Conservation (phyloP, 2,888 invertebrate species). For the Latrodectus elegans region DNA sequence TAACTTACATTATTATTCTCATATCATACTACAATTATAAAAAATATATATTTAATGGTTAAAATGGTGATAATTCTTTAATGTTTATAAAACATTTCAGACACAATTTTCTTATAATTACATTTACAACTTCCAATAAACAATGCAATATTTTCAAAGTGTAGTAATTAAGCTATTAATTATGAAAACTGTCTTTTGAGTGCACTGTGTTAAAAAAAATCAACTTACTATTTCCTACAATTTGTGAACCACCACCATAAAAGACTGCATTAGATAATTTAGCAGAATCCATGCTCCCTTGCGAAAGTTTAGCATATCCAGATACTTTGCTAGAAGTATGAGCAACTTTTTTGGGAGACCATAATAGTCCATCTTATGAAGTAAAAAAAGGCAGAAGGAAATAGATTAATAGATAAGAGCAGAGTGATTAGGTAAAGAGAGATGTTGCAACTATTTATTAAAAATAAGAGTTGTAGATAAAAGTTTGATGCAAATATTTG, state of each 20-base stretch:
- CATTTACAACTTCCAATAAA: too few relatives aligned
- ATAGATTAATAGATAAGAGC: slow-evolving; percentile 18
- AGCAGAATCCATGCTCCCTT: slow-evolving; percentile 36
- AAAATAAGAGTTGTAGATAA: neutral
- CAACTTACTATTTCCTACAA: slow-evolving; percentile 54
- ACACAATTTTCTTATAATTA: too few relatives aligned
- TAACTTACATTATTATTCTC: too few relatives aligned
- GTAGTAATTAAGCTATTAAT: too few relatives aligned
- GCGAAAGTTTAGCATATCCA: slow-evolving; percentile 47
- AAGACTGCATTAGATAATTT: slow-evolving; percentile 34
- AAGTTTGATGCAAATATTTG: neutral
- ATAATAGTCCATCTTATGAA: slow-evolving; percentile 48
- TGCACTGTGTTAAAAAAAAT: neutral
- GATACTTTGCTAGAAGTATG: slow-evolving; percentile 22
- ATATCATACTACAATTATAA: too few relatives aligned
- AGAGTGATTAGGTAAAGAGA: neutral
- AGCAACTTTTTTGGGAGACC: slow-evolving; percentile 47
- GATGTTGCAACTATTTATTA: neutral
- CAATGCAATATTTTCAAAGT: too few relatives aligned
- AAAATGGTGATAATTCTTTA: too few relatives aligned
- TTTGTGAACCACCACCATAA: slow-evolving; percentile 49
- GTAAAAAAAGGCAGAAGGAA: slow-evolving; percentile 38
- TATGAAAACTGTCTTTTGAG: too few relatives aligned
- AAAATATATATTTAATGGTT: too few relatives aligned
- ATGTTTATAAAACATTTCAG: too few relatives aligned